Evolutionary conservation across 35 echinoderm and acorn worm species (phyloP).

Genomic region (Holothuria glaberrima): DNA sequence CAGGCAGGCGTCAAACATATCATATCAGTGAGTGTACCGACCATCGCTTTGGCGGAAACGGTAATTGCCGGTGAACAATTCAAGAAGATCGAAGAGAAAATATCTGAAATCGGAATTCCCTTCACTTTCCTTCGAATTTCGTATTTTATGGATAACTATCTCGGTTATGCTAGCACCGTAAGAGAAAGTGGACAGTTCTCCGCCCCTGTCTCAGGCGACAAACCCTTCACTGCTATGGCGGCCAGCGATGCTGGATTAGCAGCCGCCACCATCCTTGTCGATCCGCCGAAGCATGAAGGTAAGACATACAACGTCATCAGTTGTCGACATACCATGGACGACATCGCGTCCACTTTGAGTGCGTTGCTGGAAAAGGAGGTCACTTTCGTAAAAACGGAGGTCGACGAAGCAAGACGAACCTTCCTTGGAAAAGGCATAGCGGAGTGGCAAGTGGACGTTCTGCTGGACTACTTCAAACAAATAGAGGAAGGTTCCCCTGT

Average conservation of each 20-base stretch:
- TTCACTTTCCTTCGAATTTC: too few species aligned
- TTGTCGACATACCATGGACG: neutral
- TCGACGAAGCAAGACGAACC: neutral
- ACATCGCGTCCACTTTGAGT: conserved; percentile 14
- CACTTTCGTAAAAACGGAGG: neutral
- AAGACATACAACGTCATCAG: conserved; percentile 40
- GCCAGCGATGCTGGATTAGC: conserved; percentile 17
- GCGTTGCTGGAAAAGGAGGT: neutral
- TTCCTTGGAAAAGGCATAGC: neutral
- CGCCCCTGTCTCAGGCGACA: too few species aligned
- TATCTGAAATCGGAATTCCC: too few species aligned
- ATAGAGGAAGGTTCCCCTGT: conserved; percentile 28
- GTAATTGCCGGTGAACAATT: too few species aligned
- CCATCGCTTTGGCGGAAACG: too few species aligned
- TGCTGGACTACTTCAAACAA: neutral
- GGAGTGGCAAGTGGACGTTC: conserved; percentile 27
- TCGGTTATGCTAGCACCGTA: too few species aligned
- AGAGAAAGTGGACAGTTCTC: too few species aligned
- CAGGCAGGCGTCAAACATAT: too few species aligned
- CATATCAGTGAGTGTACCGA: too few species aligned
- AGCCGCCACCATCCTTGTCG: conserved; percentile 14
- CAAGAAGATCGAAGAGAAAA: too few species aligned
- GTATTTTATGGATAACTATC: too few species aligned
- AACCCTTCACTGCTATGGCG: neutral
- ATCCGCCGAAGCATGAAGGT: conserved; percentile 12